Evolutionary conservation across 92 coral and sea anemone genomes (phyloP).

Genomic region (Ricordea florida): DNA sequence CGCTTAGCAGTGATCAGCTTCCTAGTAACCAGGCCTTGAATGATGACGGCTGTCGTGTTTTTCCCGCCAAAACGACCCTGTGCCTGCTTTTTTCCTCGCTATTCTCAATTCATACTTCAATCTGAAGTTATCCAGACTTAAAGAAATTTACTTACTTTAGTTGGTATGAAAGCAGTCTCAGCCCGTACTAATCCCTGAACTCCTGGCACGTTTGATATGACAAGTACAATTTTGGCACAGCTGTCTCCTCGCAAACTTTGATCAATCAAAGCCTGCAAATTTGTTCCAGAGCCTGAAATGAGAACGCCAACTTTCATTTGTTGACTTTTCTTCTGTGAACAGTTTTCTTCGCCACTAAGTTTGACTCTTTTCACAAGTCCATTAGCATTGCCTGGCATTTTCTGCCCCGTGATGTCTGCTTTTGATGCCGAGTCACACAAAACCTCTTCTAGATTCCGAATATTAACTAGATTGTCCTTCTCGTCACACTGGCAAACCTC

Average conservation of each 20-base stretch:
- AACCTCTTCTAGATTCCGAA: slow-evolving; percentile 57
- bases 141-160: slow-evolving; percentile 66
- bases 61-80: no score
- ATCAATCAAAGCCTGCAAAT: slow-evolving; percentile 92
- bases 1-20: no score
- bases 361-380: slow-evolving; percentile 67
- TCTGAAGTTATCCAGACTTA: neutral
- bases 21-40: no score
- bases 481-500: slow-evolving; percentile 48
- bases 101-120: no score
- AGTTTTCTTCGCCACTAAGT: slow-evolving; percentile 61
- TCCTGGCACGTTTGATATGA: slow-evolving; percentile 82
- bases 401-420: slow-evolving; percentile 9
- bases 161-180: slow-evolving; percentile 85
- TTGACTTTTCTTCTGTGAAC: neutral
- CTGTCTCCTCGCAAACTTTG: slow-evolving; percentile 75
- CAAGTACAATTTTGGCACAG: slow-evolving; percentile 81
- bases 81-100: no score
- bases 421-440: slow-evolving; percentile 41
- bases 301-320: slow-evolving; percentile 85
- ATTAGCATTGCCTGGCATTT: neutral
- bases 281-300: slow-evolving; percentile 97
- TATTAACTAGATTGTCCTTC: slow-evolving; percentile 30
- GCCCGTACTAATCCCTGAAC: slow-evolving; percentile 91
- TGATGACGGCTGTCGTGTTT: no score